These are phyloP conservation scores for Mohoua ochrocephala DNA, from an alignment of 2,113 vertebrate genomes.

Conservation along the genomic window DNA sequence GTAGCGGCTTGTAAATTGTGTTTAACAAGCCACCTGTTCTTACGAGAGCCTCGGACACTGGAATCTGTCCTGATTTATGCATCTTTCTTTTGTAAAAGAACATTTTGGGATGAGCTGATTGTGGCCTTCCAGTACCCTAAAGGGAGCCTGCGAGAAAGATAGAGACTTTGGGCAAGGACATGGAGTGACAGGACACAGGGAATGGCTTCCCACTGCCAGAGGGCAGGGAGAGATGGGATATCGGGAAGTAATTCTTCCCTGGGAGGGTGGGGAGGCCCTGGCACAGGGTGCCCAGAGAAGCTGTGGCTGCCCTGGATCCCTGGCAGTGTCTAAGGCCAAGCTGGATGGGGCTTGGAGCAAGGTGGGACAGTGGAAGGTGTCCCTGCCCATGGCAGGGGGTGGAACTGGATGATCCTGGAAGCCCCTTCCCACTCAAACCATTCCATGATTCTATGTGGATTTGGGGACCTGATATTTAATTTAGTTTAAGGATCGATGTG, in stretches of 20 bases:
- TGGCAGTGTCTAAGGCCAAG: neutral
- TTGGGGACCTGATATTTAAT: neutral
- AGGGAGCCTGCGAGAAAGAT: neutral
- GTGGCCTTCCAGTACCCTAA: neutral
- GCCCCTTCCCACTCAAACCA: neutral
- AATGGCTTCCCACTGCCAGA: neutral
- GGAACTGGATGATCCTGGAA: neutral
- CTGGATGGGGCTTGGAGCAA: rapidly evolving
- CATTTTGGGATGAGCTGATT: neutral
- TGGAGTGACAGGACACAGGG: neutral
- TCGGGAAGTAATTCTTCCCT: rapidly evolving
- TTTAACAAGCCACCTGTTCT: neutral
- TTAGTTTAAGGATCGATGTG: neutral
- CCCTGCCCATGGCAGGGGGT: neutral
- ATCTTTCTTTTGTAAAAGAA: neutral
- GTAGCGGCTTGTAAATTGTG: neutral
- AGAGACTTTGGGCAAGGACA: neutral
- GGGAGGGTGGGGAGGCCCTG: rapidly evolving
- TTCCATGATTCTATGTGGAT: neutral
- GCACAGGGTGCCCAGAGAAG: rapidly evolving
- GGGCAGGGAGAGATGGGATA: neutral
- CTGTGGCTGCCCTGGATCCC: neutral
- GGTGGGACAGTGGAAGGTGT: rapidly evolving
- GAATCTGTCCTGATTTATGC: neutral
- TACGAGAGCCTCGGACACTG: neutral